Conservation (phyloP, 2,888 invertebrate genomes). For the Syrista parreyssii region DNA sequence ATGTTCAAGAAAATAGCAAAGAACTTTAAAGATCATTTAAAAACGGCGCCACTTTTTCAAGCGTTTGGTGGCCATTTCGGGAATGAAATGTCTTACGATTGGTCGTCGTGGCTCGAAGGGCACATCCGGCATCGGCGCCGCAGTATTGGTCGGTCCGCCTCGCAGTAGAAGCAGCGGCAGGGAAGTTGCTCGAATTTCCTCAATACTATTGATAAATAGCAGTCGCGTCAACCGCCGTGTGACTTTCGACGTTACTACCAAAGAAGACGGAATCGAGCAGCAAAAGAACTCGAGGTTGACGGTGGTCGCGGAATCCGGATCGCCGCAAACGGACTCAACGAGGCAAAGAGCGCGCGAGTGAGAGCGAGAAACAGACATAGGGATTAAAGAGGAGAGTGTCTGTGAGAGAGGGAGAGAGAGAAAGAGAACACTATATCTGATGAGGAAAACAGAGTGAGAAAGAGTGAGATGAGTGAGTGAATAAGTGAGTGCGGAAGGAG, state of each 20-base stretch:
- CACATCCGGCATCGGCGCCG: conserved; percentile 55
- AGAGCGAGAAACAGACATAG: not conserved
- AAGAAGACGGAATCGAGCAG: conserved; percentile 33
- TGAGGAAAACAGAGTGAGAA: not conserved
- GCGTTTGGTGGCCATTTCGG: not conserved
- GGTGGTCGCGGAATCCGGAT: not conserved
- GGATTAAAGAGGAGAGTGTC: conserved; percentile 12
- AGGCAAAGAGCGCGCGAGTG: not conserved
- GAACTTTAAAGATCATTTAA: not conserved
- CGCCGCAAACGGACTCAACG: not conserved
- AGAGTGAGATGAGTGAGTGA: not conserved
- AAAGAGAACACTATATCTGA: not conserved
- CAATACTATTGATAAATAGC: conserved; percentile 53
- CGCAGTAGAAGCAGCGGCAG: conserved; percentile 35
- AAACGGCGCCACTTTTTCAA: not conserved
- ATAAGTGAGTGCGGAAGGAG: not conserved
- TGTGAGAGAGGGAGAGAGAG: not conserved
- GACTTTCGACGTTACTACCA: conserved; percentile 28
- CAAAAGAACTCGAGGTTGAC: conserved; percentile 23
- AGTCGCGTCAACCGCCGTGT: conserved; percentile 39
- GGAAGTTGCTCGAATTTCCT: conserved; percentile 50
- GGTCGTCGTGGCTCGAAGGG: conserved; percentile 44
- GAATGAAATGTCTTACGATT: conserved; percentile 35
- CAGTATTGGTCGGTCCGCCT: conserved; percentile 56
- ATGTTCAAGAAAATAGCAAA: not conserved